Evolutionary conservation across 2,113 vertebrate species (phyloP), one percentile per base, ranked within the genome.

Genomic region (Pyxicephalus adspersus): DNA sequence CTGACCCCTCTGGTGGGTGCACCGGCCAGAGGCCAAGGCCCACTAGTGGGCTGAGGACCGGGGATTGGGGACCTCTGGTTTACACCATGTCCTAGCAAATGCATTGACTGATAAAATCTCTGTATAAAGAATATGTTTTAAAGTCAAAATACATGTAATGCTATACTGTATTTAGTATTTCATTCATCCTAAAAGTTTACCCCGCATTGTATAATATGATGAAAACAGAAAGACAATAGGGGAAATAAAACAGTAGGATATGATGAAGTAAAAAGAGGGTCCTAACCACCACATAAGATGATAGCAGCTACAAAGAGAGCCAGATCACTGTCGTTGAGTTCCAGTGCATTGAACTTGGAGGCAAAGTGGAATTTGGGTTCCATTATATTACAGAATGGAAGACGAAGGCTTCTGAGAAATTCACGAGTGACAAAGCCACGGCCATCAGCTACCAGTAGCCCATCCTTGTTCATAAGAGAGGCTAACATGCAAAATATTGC

Each of bases 341-440:
- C 97, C 89, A 99, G 90, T 25, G 97, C 95, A 0, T 99, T 99
- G 91, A 99, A 99, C 89, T 98, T 99, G 54, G 98, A 95, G 0
- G 98, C 97, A 86, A 99, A 98, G 89, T 98, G 96, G 26, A 99
- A 99, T 83, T 99, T 99, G 89, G 98, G 98, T 90, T 99, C 98
- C 88, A 99, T 96, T 88, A 99, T 99, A 88, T 98, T 96, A 0
- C 76, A 95, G 90, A 99, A 99, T 65, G 98, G 98, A 83, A 95
- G 96, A 73, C 98, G 95, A 80, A 99, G 92, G 85, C 97, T 98
- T 51, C 97, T 96, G 84, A 99, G 91, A 89, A 99, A 98, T 89
- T 99, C 97, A 0, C 97, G 94, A 2, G 97, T 99, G 83, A 99
- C 97, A 0, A 99, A 99, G 77, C 96, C 98, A 2, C 96, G 96